Percentiles rank a stretch among this genome's conserved stretches.
phyloP scores from a whole-genome alignment of 2,797 vertebrate species.

The Silurus aristotelis region DNA sequence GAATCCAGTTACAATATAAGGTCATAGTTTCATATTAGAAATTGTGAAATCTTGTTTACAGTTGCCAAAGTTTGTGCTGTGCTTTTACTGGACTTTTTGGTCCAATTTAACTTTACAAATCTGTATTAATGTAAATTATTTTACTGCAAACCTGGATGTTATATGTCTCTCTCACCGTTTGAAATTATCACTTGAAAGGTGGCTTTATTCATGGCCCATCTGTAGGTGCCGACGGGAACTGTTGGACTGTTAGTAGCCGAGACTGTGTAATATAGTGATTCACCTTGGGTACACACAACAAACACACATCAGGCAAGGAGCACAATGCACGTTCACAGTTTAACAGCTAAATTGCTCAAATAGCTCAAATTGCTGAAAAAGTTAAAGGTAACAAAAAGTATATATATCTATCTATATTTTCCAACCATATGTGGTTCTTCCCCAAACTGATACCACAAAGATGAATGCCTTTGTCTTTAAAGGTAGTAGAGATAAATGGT shows the following conservation, averaged over 20 bases:
- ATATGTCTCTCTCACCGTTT: slow-evolving; percentile 30
- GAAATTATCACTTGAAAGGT: slow-evolving; percentile 12
- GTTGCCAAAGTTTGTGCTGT: neutral
- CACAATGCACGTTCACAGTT: neutral
- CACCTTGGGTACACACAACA: slow-evolving; percentile 4
- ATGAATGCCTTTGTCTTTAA: too few relatives aligned
- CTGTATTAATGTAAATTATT: neutral
- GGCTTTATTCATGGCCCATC: neutral
- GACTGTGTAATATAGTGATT: neutral
- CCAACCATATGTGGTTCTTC: too few relatives aligned
- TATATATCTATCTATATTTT: too few relatives aligned
- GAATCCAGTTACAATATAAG: neutral
- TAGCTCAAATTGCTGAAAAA: too few relatives aligned
- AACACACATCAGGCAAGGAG: neutral
- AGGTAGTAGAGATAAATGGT: too few relatives aligned
- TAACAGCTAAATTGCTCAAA: neutral
- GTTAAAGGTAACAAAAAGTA: too few relatives aligned
- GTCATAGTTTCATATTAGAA: neutral
- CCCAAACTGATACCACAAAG: too few relatives aligned
- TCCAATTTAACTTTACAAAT: neutral
- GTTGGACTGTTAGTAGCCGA: accelerated
- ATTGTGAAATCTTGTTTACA: neutral
- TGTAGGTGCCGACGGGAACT: slow-evolving; percentile 52
- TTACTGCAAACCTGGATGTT: neutral
- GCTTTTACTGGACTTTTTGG: neutral